A percentile compares a stretch with the other conserved stretches of the same genome.
These are phyloP conservation scores for Albula goreensis DNA, from an alignment of 2,113 vertebrate genomes.

Conservation along the genomic window DNA sequence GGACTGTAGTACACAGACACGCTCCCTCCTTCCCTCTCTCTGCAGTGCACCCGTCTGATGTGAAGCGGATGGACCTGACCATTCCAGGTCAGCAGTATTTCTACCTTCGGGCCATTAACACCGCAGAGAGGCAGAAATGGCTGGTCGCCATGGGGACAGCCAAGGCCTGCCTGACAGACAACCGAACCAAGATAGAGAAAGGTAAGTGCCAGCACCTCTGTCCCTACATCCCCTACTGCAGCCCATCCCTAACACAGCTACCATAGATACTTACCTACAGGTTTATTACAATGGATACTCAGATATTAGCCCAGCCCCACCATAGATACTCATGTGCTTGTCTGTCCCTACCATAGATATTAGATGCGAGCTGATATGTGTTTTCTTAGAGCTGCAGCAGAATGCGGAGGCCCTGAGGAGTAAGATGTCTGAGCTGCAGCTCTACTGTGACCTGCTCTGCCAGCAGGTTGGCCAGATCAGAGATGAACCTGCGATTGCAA, in stretches of 20 bases:
- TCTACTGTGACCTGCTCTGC: constrained; percentile 94
- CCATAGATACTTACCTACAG: neutral
- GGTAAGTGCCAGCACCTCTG: constrained; percentile 47
- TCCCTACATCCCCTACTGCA: neutral
- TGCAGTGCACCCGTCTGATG: constrained; percentile 72
- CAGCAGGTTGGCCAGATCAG: constrained; percentile 87
- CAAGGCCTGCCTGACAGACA: constrained; percentile 76
- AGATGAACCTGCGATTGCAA: constrained; percentile 56
- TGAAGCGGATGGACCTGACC: constrained; percentile 72
- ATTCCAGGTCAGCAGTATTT: constrained; percentile 82
- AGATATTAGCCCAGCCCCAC: neutral
- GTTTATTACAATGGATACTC: no score
- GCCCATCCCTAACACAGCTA: neutral
- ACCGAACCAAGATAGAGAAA: constrained; percentile 69
- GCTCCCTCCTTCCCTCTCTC: neutral
- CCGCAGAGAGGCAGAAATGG: constrained; percentile 80
- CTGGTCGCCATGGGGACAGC: constrained; percentile 80
- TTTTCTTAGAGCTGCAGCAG: constrained; percentile 13
- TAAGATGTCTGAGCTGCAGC: constrained; percentile 97
- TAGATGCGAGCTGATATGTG: neutral
- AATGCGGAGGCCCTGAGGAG: constrained; percentile 75
- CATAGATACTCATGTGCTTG: neutral
- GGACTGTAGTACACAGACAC: neutral
- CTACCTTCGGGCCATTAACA: constrained; percentile 75
- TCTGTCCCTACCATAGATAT: neutral